Evolutionary conservation across 2,113 vertebrate genomes (phyloP), one percentile per base, ranked within the genome.

Genomic region (Pollimyrus isidori): DNA sequence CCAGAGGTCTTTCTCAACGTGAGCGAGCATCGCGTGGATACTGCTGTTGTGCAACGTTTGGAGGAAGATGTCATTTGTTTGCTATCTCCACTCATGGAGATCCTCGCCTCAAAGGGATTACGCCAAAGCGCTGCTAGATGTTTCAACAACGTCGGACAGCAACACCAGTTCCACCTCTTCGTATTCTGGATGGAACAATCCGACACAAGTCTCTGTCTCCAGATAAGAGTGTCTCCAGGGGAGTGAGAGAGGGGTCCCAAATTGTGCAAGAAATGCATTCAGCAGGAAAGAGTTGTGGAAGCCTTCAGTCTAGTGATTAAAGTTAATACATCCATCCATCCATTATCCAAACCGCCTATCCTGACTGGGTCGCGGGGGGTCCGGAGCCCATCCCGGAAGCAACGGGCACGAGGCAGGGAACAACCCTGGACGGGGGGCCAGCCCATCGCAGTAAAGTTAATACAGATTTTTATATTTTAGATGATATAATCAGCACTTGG

Each of bases 1-100:
- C 69, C 30, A 39, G 69, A 76, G 35, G 19, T 19, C 73, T 80
- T 80, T 80, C 73, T 42, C 30, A 80, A 80, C 35, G 39, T 80
- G 73, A 80, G 17, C 13, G 15, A 80, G 73, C 13, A 7, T 17
- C 3, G 11, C 1, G 11, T 39, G 69, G 69, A 76, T 69, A 69
- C 65, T 13, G n/a, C 26, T 35, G 65, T 80, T 35, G 30, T 80
- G 73, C 73, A 80, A 80, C 35, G 73, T 80, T 80, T 80, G 26
- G 73, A 39, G 73, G 73, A 80, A 80, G 73, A 80, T 19, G 73
- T 80, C 73, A 80, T 80, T 80, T 80, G 35, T 80, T 80, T 80
- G 13, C 35, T 80, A 42, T 80, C 73, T 42, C 73, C 30, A 2
- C 35, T 39, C 15, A 42, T 19, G 35, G 30, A 17, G 35, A 76